phyloP scores from a whole-genome alignment of 2,113 vertebrate genomes.

The Daubentonia madagascariensis region DNA sequence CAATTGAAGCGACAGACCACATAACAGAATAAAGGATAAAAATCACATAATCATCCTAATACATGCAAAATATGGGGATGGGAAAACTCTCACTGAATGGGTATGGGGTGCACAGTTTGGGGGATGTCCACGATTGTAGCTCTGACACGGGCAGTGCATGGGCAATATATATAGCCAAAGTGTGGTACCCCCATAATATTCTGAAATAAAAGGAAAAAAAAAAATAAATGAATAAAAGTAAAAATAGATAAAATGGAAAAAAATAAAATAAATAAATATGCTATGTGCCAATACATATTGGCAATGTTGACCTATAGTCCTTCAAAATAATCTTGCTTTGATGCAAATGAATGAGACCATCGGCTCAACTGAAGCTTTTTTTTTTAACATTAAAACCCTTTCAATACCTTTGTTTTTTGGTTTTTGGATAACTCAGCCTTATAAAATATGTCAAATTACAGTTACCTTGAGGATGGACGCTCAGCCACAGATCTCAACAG shows the following conservation, averaged over 20 bases:
- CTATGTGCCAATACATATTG: neutral
- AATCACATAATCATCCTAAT: neutral
- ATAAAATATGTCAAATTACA: neutral
- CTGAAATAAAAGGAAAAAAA: too few relatives aligned
- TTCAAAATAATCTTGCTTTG: slow-evolving; percentile 5
- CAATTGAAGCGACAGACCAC: neutral
- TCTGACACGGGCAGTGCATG: too few relatives aligned
- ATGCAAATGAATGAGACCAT: neutral
- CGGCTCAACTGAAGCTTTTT: neutral
- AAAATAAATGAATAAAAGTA: too few relatives aligned
- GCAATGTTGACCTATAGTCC: neutral
- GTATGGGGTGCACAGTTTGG: too few relatives aligned
- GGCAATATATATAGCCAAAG: too few relatives aligned
- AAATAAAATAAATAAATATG: too few relatives aligned
- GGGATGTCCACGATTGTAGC: too few relatives aligned
- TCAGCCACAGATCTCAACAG: neutral
- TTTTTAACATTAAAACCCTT: neutral
- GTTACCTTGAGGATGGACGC: neutral
- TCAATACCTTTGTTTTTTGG: neutral
- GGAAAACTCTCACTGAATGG: too few relatives aligned
- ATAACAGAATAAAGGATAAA: neutral
- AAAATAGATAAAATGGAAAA: too few relatives aligned
- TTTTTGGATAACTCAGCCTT: neutral
- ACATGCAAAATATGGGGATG: too few relatives aligned
- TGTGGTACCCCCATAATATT: too few relatives aligned